Conservation (phyloP, 2,888 invertebrate species). For the Drosophila setosimentum region DNA sequence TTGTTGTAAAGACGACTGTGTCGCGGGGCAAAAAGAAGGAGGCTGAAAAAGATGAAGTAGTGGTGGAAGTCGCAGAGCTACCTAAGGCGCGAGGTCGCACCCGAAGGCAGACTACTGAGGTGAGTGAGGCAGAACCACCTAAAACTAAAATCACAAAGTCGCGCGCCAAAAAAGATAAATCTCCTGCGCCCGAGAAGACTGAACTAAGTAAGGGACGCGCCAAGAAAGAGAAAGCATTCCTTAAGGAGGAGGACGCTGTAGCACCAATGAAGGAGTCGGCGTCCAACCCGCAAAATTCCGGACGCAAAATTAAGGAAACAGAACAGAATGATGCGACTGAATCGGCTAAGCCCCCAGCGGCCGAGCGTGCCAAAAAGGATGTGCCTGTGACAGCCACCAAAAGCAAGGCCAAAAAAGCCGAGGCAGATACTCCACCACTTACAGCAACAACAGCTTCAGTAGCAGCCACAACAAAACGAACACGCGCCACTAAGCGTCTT, state of each 20-base stretch:
- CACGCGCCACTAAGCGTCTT: constrained; percentile 57
- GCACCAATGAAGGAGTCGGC: constrained; percentile 11
- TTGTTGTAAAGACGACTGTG: constrained; percentile 22
- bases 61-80: constrained; percentile 12
- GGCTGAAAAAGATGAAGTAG: constrained; percentile 1
- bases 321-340: constrained; percentile 12
- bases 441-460: not conserved
- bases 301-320: constrained; percentile 48
- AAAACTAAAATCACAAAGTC: constrained; percentile 24
- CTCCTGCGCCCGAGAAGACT: not conserved
- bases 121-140: constrained; percentile 6
- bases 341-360: constrained; percentile 1
- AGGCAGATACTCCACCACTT: not conserved
- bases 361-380: constrained; percentile 23
- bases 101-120: constrained; percentile 36
- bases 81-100: constrained; percentile 45
- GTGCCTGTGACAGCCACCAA: constrained; percentile 4
- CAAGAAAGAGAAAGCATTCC: constrained; percentile 16
- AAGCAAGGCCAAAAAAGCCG: constrained; percentile 25
- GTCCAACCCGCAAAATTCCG: constrained; percentile 38
- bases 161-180: constrained; percentile 36
- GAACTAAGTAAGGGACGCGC: constrained; percentile 1
- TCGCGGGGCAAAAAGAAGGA: constrained; percentile 26
- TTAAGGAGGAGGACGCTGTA: constrained; percentile 5
- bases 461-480: constrained; percentile 34